A percentile compares a stretch with the other conserved stretches of the same genome.
Conservation (phyloP, 2,888 invertebrate genomes). For the Spisula subtruncata region DNA sequence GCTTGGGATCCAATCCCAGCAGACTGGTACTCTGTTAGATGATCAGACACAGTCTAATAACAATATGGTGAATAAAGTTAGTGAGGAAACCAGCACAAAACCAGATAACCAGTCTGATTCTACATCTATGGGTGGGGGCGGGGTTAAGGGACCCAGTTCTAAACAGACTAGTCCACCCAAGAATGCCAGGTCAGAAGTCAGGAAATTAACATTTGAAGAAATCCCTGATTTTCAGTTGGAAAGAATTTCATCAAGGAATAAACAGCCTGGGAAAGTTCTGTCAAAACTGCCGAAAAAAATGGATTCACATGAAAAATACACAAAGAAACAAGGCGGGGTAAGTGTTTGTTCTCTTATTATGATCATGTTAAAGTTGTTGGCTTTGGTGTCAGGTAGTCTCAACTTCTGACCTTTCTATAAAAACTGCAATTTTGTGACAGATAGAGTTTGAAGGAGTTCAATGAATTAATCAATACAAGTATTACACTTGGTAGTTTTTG, state of each 20-base stretch:
- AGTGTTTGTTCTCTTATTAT: slow-evolving; percentile 1
- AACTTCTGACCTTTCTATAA: no score
- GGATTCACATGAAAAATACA: slow-evolving; percentile 63
- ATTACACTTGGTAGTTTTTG: no score
- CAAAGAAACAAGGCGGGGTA: slow-evolving; percentile 59
- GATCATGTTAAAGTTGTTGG: background rate
- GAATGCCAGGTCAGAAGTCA: slow-evolving; percentile 47
- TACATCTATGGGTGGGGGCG: background rate
- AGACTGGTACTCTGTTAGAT: slow-evolving; percentile 58
- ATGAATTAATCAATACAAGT: no score
- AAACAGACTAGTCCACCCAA: slow-evolving; percentile 9
- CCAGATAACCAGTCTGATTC: background rate
- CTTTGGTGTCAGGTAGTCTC: no score
- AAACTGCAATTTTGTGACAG: no score
- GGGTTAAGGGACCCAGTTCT: background rate
- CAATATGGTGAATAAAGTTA: slow-evolving; percentile 19
- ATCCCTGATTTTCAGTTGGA: slow-evolving; percentile 49
- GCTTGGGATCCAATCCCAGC: slow-evolving; percentile 50
- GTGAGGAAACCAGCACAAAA: background rate
- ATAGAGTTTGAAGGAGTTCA: no score
- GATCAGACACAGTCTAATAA: slow-evolving; percentile 48
- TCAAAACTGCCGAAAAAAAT: slow-evolving; percentile 62
- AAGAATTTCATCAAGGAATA: slow-evolving; percentile 49
- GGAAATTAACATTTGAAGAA: slow-evolving; percentile 60
- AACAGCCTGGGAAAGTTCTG: slow-evolving; percentile 59